Conservation (phyloP, 64 coral and sea anemone species). For the Cladopsammia gracilis region DNA sequence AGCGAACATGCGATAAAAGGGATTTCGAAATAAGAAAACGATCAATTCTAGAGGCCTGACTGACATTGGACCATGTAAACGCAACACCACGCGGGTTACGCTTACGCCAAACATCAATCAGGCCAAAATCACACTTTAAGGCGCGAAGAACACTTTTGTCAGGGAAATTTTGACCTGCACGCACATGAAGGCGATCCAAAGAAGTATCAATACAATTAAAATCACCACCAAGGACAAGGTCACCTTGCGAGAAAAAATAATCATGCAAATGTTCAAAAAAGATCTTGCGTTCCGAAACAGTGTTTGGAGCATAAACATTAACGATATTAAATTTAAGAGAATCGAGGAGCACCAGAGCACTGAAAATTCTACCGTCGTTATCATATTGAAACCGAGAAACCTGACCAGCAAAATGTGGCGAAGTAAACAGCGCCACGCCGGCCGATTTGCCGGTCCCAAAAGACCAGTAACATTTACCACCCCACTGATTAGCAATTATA, state of each 20-base stretch:
- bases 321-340: neutral
- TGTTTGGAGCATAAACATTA: constrained; percentile 2
- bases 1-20: no score
- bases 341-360: neutral
- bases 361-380: neutral
- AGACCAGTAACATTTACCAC: constrained; percentile 13
- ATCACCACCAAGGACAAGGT: neutral
- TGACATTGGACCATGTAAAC: no score
- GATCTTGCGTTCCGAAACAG: neutral
- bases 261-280: neutral
- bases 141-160: neutral
- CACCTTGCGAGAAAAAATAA: neutral
- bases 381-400: neutral
- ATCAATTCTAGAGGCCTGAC: no score
- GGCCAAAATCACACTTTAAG: neutral
- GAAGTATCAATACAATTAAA: neutral
- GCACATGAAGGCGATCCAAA: neutral
- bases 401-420: neutral
- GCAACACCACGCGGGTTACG: neutral
- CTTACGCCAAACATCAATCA: neutral
- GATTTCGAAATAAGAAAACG: no score
- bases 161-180: neutral
- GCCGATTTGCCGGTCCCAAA: constrained; percentile 2
- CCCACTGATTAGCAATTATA: neutral
- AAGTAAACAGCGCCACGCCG: neutral